Evolutionary conservation across 1,140 invertebrate species (phyloP).

Genomic region (Trichonephila clavipes): DNA sequence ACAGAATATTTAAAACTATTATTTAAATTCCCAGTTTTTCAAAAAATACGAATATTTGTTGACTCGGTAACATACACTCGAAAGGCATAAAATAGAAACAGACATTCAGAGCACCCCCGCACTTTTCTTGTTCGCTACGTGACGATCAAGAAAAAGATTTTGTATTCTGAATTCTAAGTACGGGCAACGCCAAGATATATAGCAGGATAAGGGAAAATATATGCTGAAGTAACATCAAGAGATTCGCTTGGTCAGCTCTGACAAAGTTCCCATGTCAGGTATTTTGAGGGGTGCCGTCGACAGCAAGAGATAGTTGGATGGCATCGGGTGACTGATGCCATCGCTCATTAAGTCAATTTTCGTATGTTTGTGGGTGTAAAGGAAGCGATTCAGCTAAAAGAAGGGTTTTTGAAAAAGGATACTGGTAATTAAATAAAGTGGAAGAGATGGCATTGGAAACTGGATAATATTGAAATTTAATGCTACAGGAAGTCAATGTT

Average conservation of each 20-base stretch:
- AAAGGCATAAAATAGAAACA: background rate
- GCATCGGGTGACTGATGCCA: background rate
- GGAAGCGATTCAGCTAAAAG: background rate
- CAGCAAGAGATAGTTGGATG: background rate
- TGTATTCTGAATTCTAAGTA: background rate
- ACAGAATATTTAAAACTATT: too few relatives aligned
- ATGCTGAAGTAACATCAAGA: background rate
- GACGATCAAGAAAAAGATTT: background rate
- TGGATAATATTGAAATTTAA: too few relatives aligned
- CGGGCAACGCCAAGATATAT: background rate
- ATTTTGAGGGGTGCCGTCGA: background rate
- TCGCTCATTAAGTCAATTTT: background rate
- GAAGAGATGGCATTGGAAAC: too few relatives aligned
- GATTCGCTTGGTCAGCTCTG: background rate
- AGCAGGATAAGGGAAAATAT: background rate
- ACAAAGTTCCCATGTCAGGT: background rate
- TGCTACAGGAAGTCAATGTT: too few relatives aligned
- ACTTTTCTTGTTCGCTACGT: background rate
- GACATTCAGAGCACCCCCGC: background rate
- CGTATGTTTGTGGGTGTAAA: background rate
- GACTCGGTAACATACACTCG: background rate
- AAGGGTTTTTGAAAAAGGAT: background rate
- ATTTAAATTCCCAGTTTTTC: too few relatives aligned
- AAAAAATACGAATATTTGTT: background rate
- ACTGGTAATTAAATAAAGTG: too few relatives aligned